Base-by-base conservation (phyloP, 2,113 vertebrate genomes). In the mouse (Mus musculus) region DNA sequence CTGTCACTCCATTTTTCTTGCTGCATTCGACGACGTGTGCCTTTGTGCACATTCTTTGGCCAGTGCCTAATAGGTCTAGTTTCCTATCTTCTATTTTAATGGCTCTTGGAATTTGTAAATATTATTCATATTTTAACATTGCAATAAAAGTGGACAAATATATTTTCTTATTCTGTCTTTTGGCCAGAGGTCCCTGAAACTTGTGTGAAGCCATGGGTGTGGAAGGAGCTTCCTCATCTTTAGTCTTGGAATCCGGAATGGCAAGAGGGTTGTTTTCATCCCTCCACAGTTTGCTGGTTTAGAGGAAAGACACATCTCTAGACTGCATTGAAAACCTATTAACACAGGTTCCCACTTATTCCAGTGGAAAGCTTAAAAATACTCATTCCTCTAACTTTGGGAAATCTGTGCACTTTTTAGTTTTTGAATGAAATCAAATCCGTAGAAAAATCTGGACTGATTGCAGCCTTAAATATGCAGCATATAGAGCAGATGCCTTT, bases 1-100 rank as follows among this genome's bases (percentile, higher is more conserved):
- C 96, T 97, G 95, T 88, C 26, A 3, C 89, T 96, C 49, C 61
- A 69, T 89, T 96, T 97, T 95, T 86, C 78, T 92, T 94, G 17
- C 84, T 95, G 63, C 77, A 71, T 76, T 86, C 59, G 28, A 36
- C 42, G 42, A 49, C n/a, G 90, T 72, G 20, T 84, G 61, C 42
- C 65, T 65, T 49, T 67, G 61, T 22, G 30, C 46, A 39, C 26
- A 42, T 76, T 56, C 56, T 71, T 54, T 77, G 93, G 42, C 16
- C 67, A 76, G 63, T 94, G 90, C n/a, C 49, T 89, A 77, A 77
- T 91, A 13, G 90, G 65, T 89, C 89, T 97, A 67, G 28, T 59
- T 92, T 73, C 7, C 46, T 84, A 11, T 89, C 9, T 81, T 90
- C 22, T 96, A 26, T 95, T 88, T 95, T 72, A 80, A 65, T 89